These are phyloP conservation scores for Dromococcyx pavoninus DNA, from an alignment of 2,797 vertebrate genomes.

Conservation along the genomic window DNA sequence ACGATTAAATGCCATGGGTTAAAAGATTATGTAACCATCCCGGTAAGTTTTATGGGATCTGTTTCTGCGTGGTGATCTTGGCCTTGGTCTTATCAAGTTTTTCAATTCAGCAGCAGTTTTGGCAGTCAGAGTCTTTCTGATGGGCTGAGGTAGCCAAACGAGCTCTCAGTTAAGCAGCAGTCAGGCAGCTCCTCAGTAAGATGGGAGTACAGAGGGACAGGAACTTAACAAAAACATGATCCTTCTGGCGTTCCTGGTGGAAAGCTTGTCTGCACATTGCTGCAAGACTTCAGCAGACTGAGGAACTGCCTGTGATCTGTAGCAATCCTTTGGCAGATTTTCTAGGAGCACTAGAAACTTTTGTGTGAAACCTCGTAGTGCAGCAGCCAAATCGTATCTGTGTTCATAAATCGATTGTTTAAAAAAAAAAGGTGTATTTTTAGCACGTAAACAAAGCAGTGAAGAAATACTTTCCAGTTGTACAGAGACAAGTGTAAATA, in stretches of 20 bases:
- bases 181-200: background rate
- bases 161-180: background rate
- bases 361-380: background rate
- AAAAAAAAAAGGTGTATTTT: background rate
- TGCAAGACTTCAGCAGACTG: background rate
- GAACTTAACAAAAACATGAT: fast-evolving
- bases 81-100: background rate
- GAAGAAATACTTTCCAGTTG: background rate
- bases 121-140: background rate
- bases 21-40: background rate
- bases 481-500: background rate
- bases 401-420: background rate
- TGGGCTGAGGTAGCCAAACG: background rate
- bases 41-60: background rate
- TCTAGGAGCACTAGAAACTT: background rate
- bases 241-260: background rate
- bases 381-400: background rate
- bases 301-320: background rate
- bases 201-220: background rate
- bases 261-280: background rate
- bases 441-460: background rate
- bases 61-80: background rate
- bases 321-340: background rate
- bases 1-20: background rate
- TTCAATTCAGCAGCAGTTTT: background rate